Percentiles rank a stretch among this genome's conserved stretches.
Evolutionary conservation across 1,140 invertebrate genomes (phyloP).

Genomic region (Trichogramma pretiosum): DNA sequence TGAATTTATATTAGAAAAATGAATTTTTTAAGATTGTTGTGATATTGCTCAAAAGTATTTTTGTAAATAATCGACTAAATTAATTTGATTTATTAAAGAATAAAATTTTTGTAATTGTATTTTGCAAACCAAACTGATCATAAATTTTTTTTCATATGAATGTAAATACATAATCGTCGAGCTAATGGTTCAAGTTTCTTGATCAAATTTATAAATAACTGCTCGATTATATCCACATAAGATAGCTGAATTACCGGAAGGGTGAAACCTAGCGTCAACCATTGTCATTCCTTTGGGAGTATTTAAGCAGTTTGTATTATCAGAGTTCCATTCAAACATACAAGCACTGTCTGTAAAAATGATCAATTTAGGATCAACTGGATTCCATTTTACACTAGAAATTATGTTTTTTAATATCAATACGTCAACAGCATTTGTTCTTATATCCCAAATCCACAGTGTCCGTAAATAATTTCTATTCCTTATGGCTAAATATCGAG

Average conservation of each 20-base stretch:
- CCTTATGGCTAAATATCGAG: constrained; percentile 36
- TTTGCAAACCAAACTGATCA: no score
- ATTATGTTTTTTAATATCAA: constrained; percentile 36
- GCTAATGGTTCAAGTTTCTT: no score
- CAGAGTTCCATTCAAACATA: constrained; percentile 35
- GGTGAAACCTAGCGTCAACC: constrained; percentile 33
- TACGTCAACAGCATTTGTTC: constrained; percentile 34
- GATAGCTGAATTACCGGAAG: constrained; percentile 24
- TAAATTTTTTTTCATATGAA: no score
- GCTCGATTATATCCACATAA: constrained; percentile 34
- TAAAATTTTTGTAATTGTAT: no score
- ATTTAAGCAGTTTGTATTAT: constrained; percentile 22
- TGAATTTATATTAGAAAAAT: constrained; percentile 25
- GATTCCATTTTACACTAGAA: constrained; percentile 35
- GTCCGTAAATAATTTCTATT: constrained; percentile 39
- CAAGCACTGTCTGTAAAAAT: constrained; percentile 31
- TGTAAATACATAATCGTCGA: no score
- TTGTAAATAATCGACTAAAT: no score
- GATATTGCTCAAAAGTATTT: no score
- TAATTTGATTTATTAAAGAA: no score
- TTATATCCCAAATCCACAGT: constrained; percentile 40
- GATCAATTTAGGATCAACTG: constrained; percentile 24
- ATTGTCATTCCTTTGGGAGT: constrained; percentile 30
- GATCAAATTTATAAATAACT: neutral
- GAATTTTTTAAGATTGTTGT: no score